Base-by-base conservation (phyloP, 2,888 invertebrate genomes). In the Drosophila leonis region DNA sequence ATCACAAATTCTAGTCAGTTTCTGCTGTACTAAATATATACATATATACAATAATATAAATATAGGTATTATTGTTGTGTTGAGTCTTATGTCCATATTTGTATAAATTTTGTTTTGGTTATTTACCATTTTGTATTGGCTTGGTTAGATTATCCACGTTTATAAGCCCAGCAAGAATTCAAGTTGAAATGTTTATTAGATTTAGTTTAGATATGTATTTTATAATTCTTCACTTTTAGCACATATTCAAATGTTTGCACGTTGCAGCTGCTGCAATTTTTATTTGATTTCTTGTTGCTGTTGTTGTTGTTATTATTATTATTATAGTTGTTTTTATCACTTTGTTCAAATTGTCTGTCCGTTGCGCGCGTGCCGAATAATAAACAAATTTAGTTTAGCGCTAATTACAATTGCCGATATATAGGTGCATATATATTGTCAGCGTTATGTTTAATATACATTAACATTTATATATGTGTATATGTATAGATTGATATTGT, bases 111-210 rank as follows among this genome's bases (percentile, higher is more conserved):
- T 24, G 37, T 42, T n/a, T 12, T 42, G 48, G 44, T 13, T 88
- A 89, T 78, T 90, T 90, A 90, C 90, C 90, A 90, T 90, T 88
- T 80, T 90, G 90, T 59, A 74, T 57, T 72, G 57, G 71, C 64
- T 71, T 37, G 41, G 60, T 44, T 62, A 20, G n/a, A 10, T 49
- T 63, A 59, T 73, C 69, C 77, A 78, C 65, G 63, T 41, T 70
- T 52, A 10, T 63, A 69, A 86, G 83, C 81, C 83, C 60, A 75
- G 69, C 60, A 24, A 60, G 63, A 49, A 31, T 42, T 59, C 54
- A 41, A n/a, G 13, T 61, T 48, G 54, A 37, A 72, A 65, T 67
- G 72, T 79, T 73, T 80, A 65, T 68, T 66, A 54, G 54, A 63
- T 71, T 60, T 48, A 55, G 52, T 59, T 33, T 60, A 71, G 68